Conservation (phyloP, 2,888 invertebrate genomes). For the Ennomos fuscantarius region DNA sequence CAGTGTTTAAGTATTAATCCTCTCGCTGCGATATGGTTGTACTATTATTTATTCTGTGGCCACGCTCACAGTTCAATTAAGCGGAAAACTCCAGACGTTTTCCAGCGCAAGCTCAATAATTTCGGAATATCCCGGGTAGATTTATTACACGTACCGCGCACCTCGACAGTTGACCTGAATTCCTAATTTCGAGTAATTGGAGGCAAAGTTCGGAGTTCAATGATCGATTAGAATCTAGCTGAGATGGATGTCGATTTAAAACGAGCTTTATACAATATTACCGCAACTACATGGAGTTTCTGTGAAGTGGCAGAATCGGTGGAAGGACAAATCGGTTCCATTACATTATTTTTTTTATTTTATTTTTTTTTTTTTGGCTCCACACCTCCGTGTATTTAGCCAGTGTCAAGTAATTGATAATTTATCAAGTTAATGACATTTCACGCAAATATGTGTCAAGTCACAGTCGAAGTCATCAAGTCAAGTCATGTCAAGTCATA, state of each 20-base stretch:
- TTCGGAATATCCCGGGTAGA: constrained; percentile 31
- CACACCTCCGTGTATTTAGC: no score
- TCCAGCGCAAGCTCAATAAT: constrained; percentile 32
- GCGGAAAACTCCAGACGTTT: constrained; percentile 28
- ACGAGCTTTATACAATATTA: background rate
- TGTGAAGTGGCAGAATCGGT: no score
- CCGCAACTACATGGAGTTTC: no score
- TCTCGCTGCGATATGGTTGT: background rate
- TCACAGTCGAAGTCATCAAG: no score
- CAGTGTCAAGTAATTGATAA: no score
- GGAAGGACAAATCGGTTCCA: no score
- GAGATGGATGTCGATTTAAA: constrained; percentile 14
- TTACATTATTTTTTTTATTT: no score
- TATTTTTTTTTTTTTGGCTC: no score
- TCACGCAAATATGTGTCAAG: no score
- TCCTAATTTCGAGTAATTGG: constrained; percentile 37
- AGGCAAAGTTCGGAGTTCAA: constrained; percentile 21
- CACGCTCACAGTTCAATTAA: constrained; percentile 24
- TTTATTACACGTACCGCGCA: constrained; percentile 32
- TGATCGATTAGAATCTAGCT: constrained; percentile 29
- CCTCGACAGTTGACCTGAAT: constrained; percentile 35
- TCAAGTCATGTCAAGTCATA: no score
- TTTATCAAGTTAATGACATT: no score
- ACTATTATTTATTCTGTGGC: background rate
- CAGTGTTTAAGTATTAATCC: constrained; percentile 1